Conservation (phyloP, 1,140 invertebrate genomes). For the Physella acuta region DNA sequence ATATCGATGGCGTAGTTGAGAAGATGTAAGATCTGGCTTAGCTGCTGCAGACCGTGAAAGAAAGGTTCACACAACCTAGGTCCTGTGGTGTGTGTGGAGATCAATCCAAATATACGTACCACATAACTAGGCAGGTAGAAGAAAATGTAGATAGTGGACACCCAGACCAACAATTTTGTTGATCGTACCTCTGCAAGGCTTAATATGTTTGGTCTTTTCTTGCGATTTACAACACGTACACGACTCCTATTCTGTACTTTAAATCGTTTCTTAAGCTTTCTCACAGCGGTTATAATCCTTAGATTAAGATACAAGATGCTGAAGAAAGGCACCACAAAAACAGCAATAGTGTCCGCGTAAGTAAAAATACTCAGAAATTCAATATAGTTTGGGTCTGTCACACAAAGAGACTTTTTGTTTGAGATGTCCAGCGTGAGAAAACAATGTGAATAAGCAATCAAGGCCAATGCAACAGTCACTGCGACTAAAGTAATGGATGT, state of each 20-base stretch:
- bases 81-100: conserved; percentile 27
- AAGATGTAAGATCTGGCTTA: conserved; percentile 65
- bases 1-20: conserved; percentile 86
- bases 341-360: conserved; percentile 65
- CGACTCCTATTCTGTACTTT: conserved; percentile 23
- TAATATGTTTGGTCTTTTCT: conserved; percentile 13
- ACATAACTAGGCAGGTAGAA: conserved; percentile 72
- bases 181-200: conserved; percentile 69
- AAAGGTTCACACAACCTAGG: conserved; percentile 11
- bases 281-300: conserved; percentile 34
- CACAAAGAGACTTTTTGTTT: conserved; percentile 19
- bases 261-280: conserved; percentile 33
- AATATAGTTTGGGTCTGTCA: conserved; percentile 26
- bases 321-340: conserved; percentile 64
- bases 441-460: conserved; percentile 45
- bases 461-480: conserved; percentile 35
- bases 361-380: conserved; percentile 63
- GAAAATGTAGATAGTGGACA: conserved; percentile 77
- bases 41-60: conserved; percentile 37
- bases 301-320: conserved; percentile 66
- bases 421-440: conserved; percentile 36
- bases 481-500: conserved; percentile 34
- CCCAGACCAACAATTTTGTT: conserved; percentile 80
- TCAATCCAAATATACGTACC: conserved; percentile 50
- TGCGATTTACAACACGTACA: background rate